Conservation (phyloP, 2,888 invertebrate species). For the Caenorhabditis sinica region DNA sequence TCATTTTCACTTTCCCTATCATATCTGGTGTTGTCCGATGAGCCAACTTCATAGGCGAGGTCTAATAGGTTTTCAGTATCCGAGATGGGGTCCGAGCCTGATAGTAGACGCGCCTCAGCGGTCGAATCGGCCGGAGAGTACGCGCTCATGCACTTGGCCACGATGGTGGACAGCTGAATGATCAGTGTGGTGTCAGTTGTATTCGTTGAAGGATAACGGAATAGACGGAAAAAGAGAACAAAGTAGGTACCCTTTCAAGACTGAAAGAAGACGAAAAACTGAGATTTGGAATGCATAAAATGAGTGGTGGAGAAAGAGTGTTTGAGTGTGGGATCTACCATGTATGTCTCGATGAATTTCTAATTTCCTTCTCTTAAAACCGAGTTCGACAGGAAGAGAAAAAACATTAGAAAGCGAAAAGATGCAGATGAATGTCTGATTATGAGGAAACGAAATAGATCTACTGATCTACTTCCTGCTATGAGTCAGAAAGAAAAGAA, state of each 20-base stretch:
- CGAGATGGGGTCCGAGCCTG: conserved; percentile 58
- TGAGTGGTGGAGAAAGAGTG: conserved; percentile 12
- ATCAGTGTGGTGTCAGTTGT: conserved; percentile 5
- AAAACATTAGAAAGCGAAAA: background rate
- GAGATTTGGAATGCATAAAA: conserved; percentile 64
- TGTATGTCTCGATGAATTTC: conserved; percentile 59
- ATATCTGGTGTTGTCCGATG: conserved; percentile 46
- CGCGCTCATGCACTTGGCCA: conserved; percentile 60
- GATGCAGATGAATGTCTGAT: conserved; percentile 28
- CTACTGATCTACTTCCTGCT: background rate
- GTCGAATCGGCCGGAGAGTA: conserved; percentile 63
- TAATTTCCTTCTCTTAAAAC: conserved; percentile 29
- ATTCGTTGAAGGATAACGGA: conserved; percentile 3
- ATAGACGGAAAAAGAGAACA: conserved; percentile 8
- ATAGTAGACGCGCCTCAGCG: conserved; percentile 61
- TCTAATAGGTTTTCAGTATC: conserved; percentile 64
- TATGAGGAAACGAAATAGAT: conserved; percentile 9
- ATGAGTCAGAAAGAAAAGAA: background rate
- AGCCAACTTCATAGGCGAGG: conserved; percentile 55
- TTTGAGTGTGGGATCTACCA: conserved; percentile 24
- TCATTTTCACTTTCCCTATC: conserved; percentile 58
- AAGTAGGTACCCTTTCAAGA: conserved; percentile 3
- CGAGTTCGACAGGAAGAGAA: conserved; percentile 8
- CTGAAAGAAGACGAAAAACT: conserved; percentile 1
- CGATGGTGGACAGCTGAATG: conserved; percentile 41